Evolutionary conservation across 2,888 invertebrate genomes (phyloP).

Genomic region (Cataglyphis rosenhaueri): DNA sequence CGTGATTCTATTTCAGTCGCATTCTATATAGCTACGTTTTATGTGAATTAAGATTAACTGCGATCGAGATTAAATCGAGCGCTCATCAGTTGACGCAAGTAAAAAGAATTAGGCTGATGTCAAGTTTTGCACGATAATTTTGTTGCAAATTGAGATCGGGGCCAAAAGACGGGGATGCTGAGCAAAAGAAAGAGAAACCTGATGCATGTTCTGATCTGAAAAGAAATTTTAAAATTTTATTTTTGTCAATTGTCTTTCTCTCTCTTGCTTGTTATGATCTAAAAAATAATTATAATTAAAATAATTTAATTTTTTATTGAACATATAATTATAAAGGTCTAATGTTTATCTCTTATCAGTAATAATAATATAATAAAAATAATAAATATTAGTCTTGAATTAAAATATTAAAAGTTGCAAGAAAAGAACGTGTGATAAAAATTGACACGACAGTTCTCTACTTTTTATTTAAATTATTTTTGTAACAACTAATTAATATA

Average conservation of each 20-base stretch:
- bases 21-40: neutral
- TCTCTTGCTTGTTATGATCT: neutral
- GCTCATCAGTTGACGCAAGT: neutral
- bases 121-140: slow-evolving; percentile 62
- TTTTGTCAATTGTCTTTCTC: neutral
- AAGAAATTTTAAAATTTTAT: neutral
- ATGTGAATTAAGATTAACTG: neutral
- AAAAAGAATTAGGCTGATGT: slow-evolving; percentile 57
- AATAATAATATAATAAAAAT: neutral
- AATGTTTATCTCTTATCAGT: neutral
- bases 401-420: neutral
- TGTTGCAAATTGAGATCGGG: slow-evolving; percentile 67
- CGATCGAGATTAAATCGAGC: slow-evolving; percentile 25
- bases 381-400: neutral
- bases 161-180: slow-evolving; percentile 45
- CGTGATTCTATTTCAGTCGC: neutral
- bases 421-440: neutral
- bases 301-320: neutral
- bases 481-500: neutral
- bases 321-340: neutral
- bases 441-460: neutral
- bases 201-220: neutral
- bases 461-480: slow-evolving; percentile 7
- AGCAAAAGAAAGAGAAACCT: neutral
- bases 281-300: neutral